Conservation (phyloP, 2,888 invertebrate genomes). For the Temnothorax unifasciatus region DNA sequence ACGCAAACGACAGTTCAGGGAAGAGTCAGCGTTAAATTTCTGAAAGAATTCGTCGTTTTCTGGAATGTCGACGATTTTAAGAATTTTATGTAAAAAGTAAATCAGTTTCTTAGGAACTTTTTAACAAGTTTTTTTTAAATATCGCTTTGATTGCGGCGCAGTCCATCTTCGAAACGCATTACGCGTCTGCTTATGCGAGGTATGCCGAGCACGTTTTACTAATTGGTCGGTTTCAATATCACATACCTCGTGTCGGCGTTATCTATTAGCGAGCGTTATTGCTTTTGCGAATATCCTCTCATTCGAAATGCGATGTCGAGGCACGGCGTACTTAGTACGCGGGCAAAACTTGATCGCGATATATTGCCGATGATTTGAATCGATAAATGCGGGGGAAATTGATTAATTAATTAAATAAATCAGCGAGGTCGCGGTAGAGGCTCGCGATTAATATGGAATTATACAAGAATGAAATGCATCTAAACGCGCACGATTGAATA, state of each 20-base stretch:
- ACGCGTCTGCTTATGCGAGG: conserved; percentile 23
- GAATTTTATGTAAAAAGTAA: neutral
- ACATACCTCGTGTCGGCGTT: conserved; percentile 20
- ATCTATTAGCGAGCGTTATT: conserved; percentile 40
- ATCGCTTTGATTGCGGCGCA: neutral
- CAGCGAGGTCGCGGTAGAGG: neutral
- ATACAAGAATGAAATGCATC: neutral
- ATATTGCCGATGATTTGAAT: conserved; percentile 13
- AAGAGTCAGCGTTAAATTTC: neutral
- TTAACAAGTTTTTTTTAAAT: conserved; percentile 1
- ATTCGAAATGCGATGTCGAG: conserved; percentile 33
- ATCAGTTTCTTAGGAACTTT: neutral
- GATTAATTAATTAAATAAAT: conserved; percentile 43
- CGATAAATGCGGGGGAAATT: conserved; percentile 7
- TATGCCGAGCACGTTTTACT: conserved; percentile 42
- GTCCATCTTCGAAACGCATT: conserved; percentile 7
- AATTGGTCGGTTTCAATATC: conserved; percentile 45
- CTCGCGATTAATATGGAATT: neutral
- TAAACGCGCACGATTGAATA: neutral
- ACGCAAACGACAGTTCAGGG: neutral
- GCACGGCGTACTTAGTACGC: conserved; percentile 12
- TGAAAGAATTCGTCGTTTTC: neutral
- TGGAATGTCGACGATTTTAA: neutral
- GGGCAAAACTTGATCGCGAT: conserved; percentile 17
- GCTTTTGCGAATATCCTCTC: conserved; percentile 48